These are phyloP conservation scores for Teinopalpus imperialis DNA, from an alignment of 2,888 invertebrate genomes.

Conservation along the genomic window DNA sequence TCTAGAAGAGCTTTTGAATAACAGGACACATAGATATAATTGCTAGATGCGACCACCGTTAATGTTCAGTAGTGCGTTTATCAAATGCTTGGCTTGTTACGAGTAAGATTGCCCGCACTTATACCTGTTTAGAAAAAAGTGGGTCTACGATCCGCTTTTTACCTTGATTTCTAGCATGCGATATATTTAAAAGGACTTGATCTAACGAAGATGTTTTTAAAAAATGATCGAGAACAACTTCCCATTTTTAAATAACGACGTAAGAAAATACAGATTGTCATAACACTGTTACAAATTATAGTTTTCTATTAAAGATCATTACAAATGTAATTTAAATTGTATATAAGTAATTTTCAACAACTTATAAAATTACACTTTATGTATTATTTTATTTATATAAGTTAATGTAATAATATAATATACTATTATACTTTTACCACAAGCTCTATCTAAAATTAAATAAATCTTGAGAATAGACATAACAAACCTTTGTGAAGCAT, in stretches of 20 bases:
- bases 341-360: too few species aligned
- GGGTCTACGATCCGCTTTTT: slow-evolving; percentile 20
- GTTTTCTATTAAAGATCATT: too few species aligned
- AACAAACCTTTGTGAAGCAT: too few species aligned
- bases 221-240: slow-evolving; percentile 5
- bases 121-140: slow-evolving; percentile 23
- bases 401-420: too few species aligned
- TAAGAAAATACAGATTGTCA: too few species aligned
- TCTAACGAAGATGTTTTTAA: slow-evolving; percentile 1
- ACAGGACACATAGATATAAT: slow-evolving; percentile 2
- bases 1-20: not conserved
- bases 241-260: slow-evolving; percentile 17
- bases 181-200: slow-evolving; percentile 1
- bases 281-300: too few species aligned
- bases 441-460: too few species aligned
- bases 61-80: slow-evolving; percentile 41
- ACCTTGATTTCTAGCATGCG: slow-evolving; percentile 16
- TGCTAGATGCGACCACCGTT: slow-evolving; percentile 39
- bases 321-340: too few species aligned
- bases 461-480: too few species aligned
- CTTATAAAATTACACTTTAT: too few species aligned
- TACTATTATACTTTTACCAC: too few species aligned
- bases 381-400: too few species aligned
- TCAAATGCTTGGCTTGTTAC: slow-evolving; percentile 15
- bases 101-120: slow-evolving; percentile 12